Percentiles rank a stretch among this genome's conserved stretches.
Conservation (phyloP, 2,797 vertebrate genomes). For the Sternarchorhynchus goeldii region DNA sequence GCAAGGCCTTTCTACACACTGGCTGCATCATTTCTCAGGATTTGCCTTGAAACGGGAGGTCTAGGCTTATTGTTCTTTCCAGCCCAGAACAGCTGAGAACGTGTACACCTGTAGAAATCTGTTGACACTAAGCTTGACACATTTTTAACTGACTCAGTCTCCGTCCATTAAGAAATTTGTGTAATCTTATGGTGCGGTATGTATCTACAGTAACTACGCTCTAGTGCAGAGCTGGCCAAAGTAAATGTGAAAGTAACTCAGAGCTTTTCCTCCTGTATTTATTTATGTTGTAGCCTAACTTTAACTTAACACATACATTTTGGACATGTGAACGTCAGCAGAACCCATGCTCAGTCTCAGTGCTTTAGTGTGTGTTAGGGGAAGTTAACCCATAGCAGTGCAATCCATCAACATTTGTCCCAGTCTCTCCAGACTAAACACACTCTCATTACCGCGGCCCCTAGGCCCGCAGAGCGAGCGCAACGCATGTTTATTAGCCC, state of each 20-base stretch:
- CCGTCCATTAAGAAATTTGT: neutral
- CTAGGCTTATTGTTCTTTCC: constrained; percentile 35
- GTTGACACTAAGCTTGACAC: constrained; percentile 31
- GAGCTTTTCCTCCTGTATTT: constrained; percentile 17
- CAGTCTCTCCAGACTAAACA: constrained; percentile 82
- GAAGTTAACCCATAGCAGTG: constrained; percentile 74
- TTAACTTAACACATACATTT: constrained; percentile 18
- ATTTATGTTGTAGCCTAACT: neutral
- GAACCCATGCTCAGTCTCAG: constrained; percentile 39
- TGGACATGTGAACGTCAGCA: constrained; percentile 47
- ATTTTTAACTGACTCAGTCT: constrained; percentile 15
- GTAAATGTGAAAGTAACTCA: constrained; percentile 36
- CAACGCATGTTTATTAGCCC: constrained; percentile 79
- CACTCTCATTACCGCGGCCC: constrained; percentile 77
- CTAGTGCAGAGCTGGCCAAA: constrained; percentile 32
- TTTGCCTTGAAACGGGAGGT: constrained; percentile 32
- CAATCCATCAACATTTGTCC: constrained; percentile 82
- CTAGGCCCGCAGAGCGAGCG: constrained; percentile 66
- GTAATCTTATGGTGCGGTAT: neutral
- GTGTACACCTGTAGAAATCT: constrained; percentile 36
- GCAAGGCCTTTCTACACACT: constrained; percentile 57
- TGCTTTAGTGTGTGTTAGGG: constrained; percentile 52
- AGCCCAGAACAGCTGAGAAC: constrained; percentile 12
- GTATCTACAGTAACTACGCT: neutral
- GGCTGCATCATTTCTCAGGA: constrained; percentile 37